Evolutionary conservation across 53 echinoderm and acorn worm genomes (phyloP), one percentile per base, ranked within the genome.

Genomic region (Apostichopus leukothele): DNA sequence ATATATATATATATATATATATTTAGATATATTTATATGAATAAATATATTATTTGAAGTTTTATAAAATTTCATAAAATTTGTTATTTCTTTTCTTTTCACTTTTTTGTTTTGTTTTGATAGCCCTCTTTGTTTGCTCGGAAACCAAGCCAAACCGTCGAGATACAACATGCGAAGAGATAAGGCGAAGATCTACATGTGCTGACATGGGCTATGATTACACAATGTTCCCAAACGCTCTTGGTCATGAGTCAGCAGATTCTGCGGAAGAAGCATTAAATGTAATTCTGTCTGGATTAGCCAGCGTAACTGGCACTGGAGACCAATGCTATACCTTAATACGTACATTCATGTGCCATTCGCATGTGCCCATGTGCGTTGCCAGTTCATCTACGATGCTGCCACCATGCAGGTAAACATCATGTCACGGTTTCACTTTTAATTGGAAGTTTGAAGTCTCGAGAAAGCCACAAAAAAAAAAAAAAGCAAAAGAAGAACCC

Each of bases 161-260:
- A 9, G 50, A 63, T 9, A 50, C 22, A 5, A 14, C 26, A 19
- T 84, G 84, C 66, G 23, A 84, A 26, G 18, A 13, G 25, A 84
- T 84, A 50, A 57, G 20, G 6, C 66, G 84, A 5, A 66, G 84
- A 11, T 19, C 84, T 7, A 84, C 55, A 18, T 84, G 84, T 26
- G 83, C 55, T 21, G 92, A 76, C 5, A 73, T 91, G 54, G 53
- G 76, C 0, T 91, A 91, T 67, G 67, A 80, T 61, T 53, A 89
- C 53, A 91, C 92, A 6, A 76, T 91, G 21, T 89, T 89, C 13
- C 92, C 92, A 27, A 91, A 91, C 77, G 54, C 86, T 13, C 53
- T 81, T 3, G 89, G 89, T 1, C 84, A 89, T 76, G 77, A 85
- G 57, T 25, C 85, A 25, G 75, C 76, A 54, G 21, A 67, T 21